Percentiles rank a stretch among this genome's conserved stretches.
phyloP scores from a whole-genome alignment of 2,113 vertebrate genomes.

The Xiphorhynchus elegans region DNA sequence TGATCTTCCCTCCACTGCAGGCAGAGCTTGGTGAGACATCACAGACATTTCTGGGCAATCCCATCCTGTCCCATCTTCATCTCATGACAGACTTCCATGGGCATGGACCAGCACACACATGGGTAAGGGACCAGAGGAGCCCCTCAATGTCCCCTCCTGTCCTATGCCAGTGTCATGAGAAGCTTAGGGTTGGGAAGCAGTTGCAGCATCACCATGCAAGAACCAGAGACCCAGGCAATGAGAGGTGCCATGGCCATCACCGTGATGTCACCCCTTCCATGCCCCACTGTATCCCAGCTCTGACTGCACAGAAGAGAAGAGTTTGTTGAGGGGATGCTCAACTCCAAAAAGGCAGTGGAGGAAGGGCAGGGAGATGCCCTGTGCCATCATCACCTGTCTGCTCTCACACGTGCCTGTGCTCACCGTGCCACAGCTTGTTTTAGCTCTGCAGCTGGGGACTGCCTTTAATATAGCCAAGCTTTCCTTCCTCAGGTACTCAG shows the following conservation, averaged over 20 bases:
- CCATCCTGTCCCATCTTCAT: neutral
- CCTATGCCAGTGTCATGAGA: accelerated
- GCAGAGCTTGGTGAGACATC: neutral
- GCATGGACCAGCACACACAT: accelerated
- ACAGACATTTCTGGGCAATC: accelerated
- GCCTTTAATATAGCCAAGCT: neutral
- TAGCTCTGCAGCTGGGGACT: neutral
- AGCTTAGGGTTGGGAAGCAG: neutral
- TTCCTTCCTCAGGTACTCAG: neutral
- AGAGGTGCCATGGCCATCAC: neutral
- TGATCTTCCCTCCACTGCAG: accelerated
- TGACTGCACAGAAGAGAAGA: accelerated
- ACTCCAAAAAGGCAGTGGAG: accelerated
- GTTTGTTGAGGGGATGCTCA: neutral
- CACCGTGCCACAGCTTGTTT: accelerated
- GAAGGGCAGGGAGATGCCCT: neutral
- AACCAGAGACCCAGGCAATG: accelerated
- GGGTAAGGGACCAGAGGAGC: accelerated
- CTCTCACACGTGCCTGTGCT: neutral
- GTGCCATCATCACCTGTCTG: neutral
- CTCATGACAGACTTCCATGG: neutral
- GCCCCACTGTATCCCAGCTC: accelerated
- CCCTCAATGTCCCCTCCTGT: accelerated
- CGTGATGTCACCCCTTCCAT: neutral
- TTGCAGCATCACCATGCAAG: neutral